These are phyloP conservation scores for Halocynthia aurantium DNA, from an alignment of 23 tunicate genomes.

Conservation along the genomic window DNA sequence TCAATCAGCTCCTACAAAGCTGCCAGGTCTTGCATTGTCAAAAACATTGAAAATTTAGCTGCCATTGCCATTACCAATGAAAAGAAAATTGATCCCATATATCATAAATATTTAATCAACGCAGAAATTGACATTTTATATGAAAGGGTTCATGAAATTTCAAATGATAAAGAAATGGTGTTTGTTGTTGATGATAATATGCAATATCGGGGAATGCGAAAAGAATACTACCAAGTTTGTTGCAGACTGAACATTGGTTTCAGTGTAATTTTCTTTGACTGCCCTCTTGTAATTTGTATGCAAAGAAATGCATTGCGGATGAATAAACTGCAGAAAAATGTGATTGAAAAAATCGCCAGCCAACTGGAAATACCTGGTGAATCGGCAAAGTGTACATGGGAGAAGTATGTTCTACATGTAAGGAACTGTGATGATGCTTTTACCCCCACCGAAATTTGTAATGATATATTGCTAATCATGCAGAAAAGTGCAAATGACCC, in stretches of 20 bases:
- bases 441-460: background rate
- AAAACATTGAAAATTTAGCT: background rate
- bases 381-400: conserved; percentile 25
- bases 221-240: conserved; percentile 50
- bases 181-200: conserved; percentile 71
- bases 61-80: background rate
- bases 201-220: conserved; percentile 60
- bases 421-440: background rate
- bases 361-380: conserved; percentile 65
- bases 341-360: conserved; percentile 22
- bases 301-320: conserved; percentile 16
- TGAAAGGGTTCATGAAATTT: background rate
- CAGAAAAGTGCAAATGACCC: conserved; percentile 11
- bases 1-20: conserved; percentile 3
- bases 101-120: background rate
- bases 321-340: conserved; percentile 15
- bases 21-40: conserved; percentile 11
- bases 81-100: background rate
- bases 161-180: background rate
- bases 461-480: conserved; percentile 4
- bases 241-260: conserved; percentile 11
- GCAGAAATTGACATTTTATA: background rate
- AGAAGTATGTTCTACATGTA: conserved; percentile 13
- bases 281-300: conserved; percentile 19
- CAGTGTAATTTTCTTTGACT: conserved; percentile 31